phyloP scores from a whole-genome alignment of 2,113 vertebrate genomes.

The Tinamus guttatus region DNA sequence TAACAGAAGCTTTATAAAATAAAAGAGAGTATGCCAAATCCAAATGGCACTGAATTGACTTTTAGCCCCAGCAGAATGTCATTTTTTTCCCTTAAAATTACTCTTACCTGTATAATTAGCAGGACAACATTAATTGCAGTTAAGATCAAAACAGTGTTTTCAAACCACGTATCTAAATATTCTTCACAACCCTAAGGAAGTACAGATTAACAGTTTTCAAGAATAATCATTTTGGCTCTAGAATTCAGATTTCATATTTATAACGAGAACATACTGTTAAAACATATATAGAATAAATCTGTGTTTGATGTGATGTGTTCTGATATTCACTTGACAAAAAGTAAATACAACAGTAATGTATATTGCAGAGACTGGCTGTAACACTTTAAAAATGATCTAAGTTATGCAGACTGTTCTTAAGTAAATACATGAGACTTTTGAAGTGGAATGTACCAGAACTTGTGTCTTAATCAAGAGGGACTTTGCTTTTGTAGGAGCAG shows the following conservation, averaged over 20 bases:
- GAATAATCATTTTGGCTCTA: neutral
- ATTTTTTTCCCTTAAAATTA: neutral
- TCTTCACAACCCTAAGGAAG: conserved; percentile 57
- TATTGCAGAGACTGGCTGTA: neutral
- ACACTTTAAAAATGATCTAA: neutral
- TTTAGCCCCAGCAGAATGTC: neutral
- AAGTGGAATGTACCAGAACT: neutral
- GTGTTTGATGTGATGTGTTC: neutral
- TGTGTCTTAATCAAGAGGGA: neutral
- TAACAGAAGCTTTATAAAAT: neutral
- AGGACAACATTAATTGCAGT: conserved; percentile 41
- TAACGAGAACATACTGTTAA: neutral
- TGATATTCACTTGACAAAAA: neutral
- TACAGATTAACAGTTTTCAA: neutral
- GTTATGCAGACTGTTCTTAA: neutral
- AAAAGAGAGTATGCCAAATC: neutral
- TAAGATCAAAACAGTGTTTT: conserved; percentile 37
- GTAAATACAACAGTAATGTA: neutral
- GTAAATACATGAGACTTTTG: neutral
- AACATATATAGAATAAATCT: neutral
- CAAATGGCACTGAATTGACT: neutral
- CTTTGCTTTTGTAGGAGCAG: neutral
- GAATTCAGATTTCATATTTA: neutral
- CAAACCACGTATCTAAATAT: conserved; percentile 49
- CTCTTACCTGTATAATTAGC: conserved; percentile 45